phyloP scores from a whole-genome alignment of 2,113 vertebrate genomes.

The Thymallus thymallus region DNA sequence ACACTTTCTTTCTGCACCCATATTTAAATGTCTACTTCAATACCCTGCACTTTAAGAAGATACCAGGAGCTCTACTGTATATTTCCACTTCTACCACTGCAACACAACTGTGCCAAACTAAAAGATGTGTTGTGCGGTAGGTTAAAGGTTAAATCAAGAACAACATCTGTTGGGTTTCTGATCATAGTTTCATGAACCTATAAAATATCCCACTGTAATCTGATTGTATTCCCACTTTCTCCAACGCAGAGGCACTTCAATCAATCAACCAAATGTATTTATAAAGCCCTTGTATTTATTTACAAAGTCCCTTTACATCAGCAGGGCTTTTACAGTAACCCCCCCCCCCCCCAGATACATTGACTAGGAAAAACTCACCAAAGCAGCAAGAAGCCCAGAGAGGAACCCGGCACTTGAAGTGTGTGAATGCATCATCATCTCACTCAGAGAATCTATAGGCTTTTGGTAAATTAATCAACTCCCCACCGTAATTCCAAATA shows the following conservation, averaged over 20 bases:
- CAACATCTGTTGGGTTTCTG: background rate
- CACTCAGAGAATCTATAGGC: conserved; percentile 58
- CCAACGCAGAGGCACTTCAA: background rate
- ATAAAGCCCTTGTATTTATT: too few species aligned
- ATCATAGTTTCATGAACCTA: background rate
- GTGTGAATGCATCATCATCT: conserved; percentile 20
- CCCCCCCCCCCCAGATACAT: too few species aligned
- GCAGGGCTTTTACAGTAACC: background rate
- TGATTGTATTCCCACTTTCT: background rate
- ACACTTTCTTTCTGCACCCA: background rate
- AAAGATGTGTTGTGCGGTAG: background rate
- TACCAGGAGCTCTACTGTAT: background rate
- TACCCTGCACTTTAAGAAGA: conserved; percentile 24
- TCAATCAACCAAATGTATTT: too few species aligned
- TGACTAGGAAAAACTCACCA: too few species aligned
- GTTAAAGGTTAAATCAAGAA: conserved; percentile 7
- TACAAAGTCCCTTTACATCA: background rate
- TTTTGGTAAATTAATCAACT: conserved; percentile 84
- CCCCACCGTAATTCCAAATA: conserved; percentile 80
- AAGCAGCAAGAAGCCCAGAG: too few species aligned
- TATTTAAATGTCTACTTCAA: conserved; percentile 47
- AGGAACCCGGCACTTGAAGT: background rate
- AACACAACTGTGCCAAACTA: background rate
- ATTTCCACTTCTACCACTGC: background rate
- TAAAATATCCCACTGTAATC: conserved; percentile 3